Evolutionary conservation across 2,888 invertebrate genomes (phyloP).

Genomic region (Drosophila koepferae): DNA sequence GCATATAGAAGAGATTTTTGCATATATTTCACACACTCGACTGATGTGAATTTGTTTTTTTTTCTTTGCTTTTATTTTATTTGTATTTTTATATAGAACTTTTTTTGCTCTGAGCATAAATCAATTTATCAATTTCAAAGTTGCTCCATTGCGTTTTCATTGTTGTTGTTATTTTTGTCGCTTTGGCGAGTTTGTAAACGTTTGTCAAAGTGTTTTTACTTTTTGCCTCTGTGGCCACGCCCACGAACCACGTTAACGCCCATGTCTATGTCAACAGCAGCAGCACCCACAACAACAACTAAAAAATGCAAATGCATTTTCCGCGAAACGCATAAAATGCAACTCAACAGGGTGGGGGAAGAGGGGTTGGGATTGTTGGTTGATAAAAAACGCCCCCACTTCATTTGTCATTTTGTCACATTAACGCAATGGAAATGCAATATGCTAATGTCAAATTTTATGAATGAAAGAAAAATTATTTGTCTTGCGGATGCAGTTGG

Average conservation of each 20-base stretch:
- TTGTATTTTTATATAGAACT: conserved; percentile 18
- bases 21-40: conserved; percentile 38
- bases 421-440: conserved; percentile 83
- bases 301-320: conserved; percentile 74
- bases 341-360: not conserved
- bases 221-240: conserved; percentile 48
- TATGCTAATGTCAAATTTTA: conserved; percentile 80
- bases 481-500: conserved; percentile 50
- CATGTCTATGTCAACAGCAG: conserved; percentile 43
- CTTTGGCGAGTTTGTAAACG: conserved; percentile 72
- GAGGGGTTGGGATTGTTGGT: not conserved
- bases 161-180: conserved; percentile 51
- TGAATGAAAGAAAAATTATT: conserved; percentile 74
- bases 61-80: not conserved
- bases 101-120: conserved; percentile 66
- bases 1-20: conserved; percentile 43
- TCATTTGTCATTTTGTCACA: conserved; percentile 84
- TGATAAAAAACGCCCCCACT: conserved; percentile 40
- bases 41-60: conserved; percentile 7
- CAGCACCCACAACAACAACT: conserved; percentile 16
- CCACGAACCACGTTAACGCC: conserved; percentile 8
- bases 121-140: conserved; percentile 80
- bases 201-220: conserved; percentile 79
- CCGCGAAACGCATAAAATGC: conserved; percentile 69
- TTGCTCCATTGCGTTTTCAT: conserved; percentile 45